phyloP scores from a whole-genome alignment of 2,797 vertebrate genomes.

The Xenopus petersii region DNA sequence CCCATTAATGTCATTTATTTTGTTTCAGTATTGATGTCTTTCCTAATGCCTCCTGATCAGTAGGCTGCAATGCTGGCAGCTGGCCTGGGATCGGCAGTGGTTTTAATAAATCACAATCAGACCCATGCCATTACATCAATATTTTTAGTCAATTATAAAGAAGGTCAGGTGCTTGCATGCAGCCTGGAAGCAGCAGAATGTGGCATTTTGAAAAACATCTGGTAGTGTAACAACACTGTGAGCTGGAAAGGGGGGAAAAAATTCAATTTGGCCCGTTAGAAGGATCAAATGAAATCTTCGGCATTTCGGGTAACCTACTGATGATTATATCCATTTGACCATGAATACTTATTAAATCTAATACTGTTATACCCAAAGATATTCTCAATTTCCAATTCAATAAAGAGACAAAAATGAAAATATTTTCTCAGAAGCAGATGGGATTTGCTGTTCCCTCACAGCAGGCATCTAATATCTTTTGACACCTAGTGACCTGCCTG shows the following conservation, averaged over 20 bases:
- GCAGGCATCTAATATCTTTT: slow-evolving; percentile 97
- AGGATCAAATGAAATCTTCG: slow-evolving; percentile 78
- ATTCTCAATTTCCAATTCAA: slow-evolving; percentile 98
- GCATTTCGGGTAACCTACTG: slow-evolving; percentile 74
- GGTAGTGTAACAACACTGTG: slow-evolving; percentile 77
- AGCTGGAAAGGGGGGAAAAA: slow-evolving; percentile 68
- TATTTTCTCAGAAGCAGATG: slow-evolving; percentile 96
- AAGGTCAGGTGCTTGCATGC: slow-evolving; percentile 93
- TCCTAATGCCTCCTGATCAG: slow-evolving; percentile 96
- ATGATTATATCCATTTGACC: slow-evolving; percentile 81
- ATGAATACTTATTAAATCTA: slow-evolving; percentile 77
- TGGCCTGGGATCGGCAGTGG: slow-evolving; percentile 87
- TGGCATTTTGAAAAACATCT: slow-evolving; percentile 89
- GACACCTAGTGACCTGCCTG: slow-evolving; percentile 91
- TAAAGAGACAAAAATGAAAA: slow-evolving; percentile 96
- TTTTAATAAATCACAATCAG: slow-evolving; percentile 99
- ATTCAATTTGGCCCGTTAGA: slow-evolving; percentile 77
- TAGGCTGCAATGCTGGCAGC: slow-evolving; percentile 90
- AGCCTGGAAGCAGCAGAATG: slow-evolving; percentile 80
- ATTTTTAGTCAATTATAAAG: slow-evolving; percentile 99
- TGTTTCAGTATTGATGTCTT: slow-evolving; percentile 95
- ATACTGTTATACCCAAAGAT: slow-evolving; percentile 77
- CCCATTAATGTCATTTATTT: slow-evolving; percentile 93
- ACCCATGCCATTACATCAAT: slow-evolving; percentile 98
- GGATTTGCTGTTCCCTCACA: slow-evolving; percentile 97